Percentiles rank a stretch among this genome's conserved stretches.
Conservation (phyloP, 1,140 invertebrate species). For the Cydia splendana region DNA sequence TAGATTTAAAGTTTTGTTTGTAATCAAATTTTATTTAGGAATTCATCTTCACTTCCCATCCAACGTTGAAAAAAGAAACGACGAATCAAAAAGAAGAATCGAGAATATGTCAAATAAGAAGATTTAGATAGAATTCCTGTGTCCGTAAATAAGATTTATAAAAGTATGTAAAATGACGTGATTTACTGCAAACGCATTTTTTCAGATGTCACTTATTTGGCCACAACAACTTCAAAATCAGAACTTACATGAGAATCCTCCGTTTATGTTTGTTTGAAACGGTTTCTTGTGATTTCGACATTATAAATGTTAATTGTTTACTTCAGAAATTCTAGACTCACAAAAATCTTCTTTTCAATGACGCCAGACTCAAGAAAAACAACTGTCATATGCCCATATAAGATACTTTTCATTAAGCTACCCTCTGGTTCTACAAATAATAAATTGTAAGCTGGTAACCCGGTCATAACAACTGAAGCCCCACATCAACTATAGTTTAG, state of each 20-base stretch:
- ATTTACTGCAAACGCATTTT: too few relatives aligned
- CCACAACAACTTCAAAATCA: neutral
- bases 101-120: too few relatives aligned
- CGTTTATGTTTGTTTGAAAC: neutral
- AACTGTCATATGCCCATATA: neutral
- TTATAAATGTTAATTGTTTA: conserved; percentile 3
- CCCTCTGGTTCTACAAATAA: neutral
- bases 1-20: too few relatives aligned
- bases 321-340: neutral
- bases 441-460: neutral
- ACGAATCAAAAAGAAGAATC: too few relatives aligned
- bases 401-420: neutral
- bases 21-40: too few relatives aligned
- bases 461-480: neutral
- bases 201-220: neutral
- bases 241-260: neutral
- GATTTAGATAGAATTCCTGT: too few relatives aligned
- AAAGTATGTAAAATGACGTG: too few relatives aligned
- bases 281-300: neutral
- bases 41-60: too few relatives aligned
- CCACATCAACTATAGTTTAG: neutral
- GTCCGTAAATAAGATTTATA: too few relatives aligned
- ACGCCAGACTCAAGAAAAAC: neutral
- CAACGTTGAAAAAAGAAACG: too few relatives aligned
- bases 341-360: neutral